These are phyloP conservation scores for Tor tambroides DNA, from an alignment of 2,113 vertebrate species.

Conservation along the genomic window DNA sequence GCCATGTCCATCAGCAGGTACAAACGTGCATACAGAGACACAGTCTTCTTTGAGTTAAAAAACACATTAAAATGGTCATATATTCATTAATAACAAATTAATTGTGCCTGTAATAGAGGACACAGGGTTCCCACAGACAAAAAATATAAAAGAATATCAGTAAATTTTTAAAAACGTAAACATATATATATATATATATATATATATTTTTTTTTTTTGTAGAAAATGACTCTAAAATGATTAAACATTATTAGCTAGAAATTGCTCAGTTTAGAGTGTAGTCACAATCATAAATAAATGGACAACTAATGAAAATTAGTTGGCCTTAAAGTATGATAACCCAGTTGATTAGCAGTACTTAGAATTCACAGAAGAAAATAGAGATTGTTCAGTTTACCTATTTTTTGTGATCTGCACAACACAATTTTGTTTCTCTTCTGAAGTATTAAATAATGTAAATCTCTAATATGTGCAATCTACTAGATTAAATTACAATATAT, in stretches of 20 bases:
- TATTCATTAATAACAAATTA: not conserved
- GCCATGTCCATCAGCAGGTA: conserved; percentile 98
- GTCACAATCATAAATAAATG: not conserved
- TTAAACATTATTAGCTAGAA: no score
- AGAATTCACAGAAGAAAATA: not conserved
- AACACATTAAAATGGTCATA: not conserved
- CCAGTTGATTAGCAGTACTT: not conserved
- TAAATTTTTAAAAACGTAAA: not conserved
- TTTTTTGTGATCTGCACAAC: not conserved
- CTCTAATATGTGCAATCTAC: not conserved
- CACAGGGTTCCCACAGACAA: not conserved
- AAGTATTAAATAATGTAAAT: not conserved
- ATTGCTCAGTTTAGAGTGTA: no score
- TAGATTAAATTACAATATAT: not conserved
- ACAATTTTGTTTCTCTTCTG: not conserved
- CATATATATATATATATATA: no score
- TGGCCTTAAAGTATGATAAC: not conserved
- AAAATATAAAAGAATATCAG: not conserved
- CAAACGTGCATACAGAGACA: not conserved
- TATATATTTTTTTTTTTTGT: no score
- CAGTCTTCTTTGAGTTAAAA: not conserved
- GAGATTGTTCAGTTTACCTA: not conserved
- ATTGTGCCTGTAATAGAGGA: not conserved
- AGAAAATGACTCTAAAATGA: no score
- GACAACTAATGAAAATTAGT: not conserved